These are phyloP conservation scores for Hyla sarda DNA, from an alignment of 2,113 vertebrate species.

Conservation along the genomic window DNA sequence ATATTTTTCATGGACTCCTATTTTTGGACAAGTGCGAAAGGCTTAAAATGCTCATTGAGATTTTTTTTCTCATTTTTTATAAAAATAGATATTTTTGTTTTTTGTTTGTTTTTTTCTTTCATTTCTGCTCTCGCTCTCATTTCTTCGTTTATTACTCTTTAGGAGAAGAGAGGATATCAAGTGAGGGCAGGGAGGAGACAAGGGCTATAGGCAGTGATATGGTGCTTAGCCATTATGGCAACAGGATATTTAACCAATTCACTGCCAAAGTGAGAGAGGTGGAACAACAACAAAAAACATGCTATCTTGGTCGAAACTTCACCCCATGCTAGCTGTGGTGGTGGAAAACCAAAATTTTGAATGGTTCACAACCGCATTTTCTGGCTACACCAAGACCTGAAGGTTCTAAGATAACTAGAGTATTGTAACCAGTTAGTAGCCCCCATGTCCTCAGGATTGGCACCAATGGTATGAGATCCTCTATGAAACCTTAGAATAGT, in stretches of 20 bases:
- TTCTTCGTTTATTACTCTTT: conserved; percentile 64
- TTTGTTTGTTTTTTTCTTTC: conserved; percentile 60
- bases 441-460: neutral
- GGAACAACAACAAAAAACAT: neutral
- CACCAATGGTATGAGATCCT: neutral
- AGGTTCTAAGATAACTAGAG: neutral
- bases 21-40: conserved; percentile 54
- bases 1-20: conserved; percentile 32
- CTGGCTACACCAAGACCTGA: neutral
- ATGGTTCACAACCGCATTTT: neutral
- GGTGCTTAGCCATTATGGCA: neutral
- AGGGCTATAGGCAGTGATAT: conserved; percentile 12
- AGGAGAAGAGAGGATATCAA: conserved; percentile 25
- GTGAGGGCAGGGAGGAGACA: neutral
- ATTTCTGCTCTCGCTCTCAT: conserved; percentile 64
- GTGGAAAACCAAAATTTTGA: neutral
- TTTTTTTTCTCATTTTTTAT: conserved; percentile 69
- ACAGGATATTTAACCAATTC: conserved; percentile 9
- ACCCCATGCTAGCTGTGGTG: neutral
- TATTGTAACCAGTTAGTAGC: neutral
- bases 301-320: neutral
- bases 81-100: conserved; percentile 72
- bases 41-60: conserved; percentile 49
- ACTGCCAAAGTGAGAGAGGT: conserved; percentile 41
- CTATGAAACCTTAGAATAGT: neutral